phyloP scores from a whole-genome alignment of 2,888 invertebrate species.

The Biston betularia region DNA sequence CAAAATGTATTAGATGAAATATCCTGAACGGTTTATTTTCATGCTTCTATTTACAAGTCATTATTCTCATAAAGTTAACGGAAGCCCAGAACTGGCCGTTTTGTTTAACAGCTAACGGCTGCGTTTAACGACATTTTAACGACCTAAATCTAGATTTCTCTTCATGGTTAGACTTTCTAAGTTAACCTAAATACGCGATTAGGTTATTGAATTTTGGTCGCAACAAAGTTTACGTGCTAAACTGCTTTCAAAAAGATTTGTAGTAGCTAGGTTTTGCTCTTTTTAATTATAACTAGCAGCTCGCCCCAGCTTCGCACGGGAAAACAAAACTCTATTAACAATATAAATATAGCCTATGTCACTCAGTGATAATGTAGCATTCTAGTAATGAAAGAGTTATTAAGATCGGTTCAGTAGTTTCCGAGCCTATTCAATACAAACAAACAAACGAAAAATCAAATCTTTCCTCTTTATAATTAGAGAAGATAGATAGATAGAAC shows the following conservation, averaged over 20 bases:
- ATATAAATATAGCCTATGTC: too few species aligned
- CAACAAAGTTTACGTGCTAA: background rate
- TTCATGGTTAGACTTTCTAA: conserved; percentile 55
- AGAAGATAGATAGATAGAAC: too few species aligned
- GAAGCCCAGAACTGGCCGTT: conserved; percentile 20
- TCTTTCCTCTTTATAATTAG: too few species aligned
- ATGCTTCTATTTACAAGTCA: conserved; percentile 17
- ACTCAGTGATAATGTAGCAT: too few species aligned
- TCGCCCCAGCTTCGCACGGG: too few species aligned
- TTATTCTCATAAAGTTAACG: conserved; percentile 20
- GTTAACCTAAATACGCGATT: conserved; percentile 49
- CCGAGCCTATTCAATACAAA: too few species aligned
- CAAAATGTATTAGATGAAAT: background rate
- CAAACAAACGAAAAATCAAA: too few species aligned
- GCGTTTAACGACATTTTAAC: conserved; percentile 54
- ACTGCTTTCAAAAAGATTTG: background rate
- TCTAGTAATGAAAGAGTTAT: too few species aligned
- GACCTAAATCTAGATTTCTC: conserved; percentile 59
- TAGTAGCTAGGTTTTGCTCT: background rate
- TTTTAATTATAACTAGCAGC: too few species aligned
- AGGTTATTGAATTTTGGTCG: conserved; percentile 21
- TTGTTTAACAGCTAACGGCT: conserved; percentile 24
- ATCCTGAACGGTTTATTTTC: background rate
- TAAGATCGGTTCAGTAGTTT: too few species aligned
- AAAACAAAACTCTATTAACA: too few species aligned